phyloP scores from a whole-genome alignment of 1,140 invertebrate species.

The Hermetia illucens region DNA sequence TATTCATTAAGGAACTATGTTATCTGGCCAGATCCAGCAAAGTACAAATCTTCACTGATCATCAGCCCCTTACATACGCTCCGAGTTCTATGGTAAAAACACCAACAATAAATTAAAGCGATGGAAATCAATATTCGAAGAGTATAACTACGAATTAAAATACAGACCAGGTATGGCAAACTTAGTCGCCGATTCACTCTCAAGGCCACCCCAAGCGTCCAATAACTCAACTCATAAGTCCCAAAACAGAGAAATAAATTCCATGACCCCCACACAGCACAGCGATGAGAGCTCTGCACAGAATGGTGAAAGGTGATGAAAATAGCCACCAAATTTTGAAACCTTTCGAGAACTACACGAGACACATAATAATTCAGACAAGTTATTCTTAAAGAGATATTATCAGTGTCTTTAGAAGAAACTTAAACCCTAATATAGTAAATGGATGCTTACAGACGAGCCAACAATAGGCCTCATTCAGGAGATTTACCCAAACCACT shows the following conservation, averaged over 20 bases:
- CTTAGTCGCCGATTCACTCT: constrained; percentile 7
- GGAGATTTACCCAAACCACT: not conserved
- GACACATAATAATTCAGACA: not conserved
- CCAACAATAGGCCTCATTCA: constrained; percentile 1
- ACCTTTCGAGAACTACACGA: not conserved
- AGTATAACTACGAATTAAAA: constrained; percentile 25
- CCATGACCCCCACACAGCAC: not conserved
- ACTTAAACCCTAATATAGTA: not conserved
- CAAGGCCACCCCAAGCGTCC: not conserved
- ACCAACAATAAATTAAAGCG: constrained; percentile 18
- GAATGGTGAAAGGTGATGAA: constrained; percentile 1
- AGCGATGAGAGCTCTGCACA: constrained; percentile 2
- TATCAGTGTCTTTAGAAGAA: not conserved
- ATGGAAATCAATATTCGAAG: constrained; percentile 19
- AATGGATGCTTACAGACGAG: constrained; percentile 1
- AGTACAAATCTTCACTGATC: constrained; percentile 12
- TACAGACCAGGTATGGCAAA: constrained; percentile 15
- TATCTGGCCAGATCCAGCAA: constrained; percentile 9
- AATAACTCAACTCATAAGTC: too few species aligned
- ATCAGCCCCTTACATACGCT: constrained; percentile 29
- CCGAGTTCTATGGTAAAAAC: constrained; percentile 23
- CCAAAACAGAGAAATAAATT: too few species aligned
- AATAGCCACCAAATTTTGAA: not conserved
- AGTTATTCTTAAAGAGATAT: not conserved
- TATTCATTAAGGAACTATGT: constrained; percentile 20